Percentiles rank a stretch among this genome's conserved stretches.
Conservation (phyloP, 2,888 invertebrate species). For the Thysanoteuthis rhombus region DNA sequence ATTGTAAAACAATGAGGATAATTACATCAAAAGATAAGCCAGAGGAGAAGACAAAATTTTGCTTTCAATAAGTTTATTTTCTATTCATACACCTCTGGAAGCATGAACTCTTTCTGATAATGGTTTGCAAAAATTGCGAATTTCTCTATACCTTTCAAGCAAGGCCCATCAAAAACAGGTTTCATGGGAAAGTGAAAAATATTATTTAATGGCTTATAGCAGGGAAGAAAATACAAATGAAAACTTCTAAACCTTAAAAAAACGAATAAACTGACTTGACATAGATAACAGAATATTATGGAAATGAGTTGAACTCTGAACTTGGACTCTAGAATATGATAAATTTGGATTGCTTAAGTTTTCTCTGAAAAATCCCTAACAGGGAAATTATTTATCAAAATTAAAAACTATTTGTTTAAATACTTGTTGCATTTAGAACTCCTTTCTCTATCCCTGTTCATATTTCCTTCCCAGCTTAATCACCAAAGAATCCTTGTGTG, state of each 20-base stretch:
- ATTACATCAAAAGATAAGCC: background rate
- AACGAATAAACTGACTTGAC: background rate
- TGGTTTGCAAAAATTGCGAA: background rate
- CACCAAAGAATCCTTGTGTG: background rate
- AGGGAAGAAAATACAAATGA: background rate
- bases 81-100: background rate
- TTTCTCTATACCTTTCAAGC: background rate
- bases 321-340: background rate
- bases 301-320: background rate
- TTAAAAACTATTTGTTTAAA: background rate
- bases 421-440: background rate
- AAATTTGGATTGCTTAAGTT: background rate
- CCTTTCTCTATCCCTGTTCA: background rate
- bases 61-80: background rate
- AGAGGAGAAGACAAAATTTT: background rate
- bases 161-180: background rate
- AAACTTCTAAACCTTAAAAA: background rate
- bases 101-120: background rate
- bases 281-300: no score
- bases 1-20: background rate
- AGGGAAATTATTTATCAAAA: background rate
- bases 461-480: constrained; percentile 12
- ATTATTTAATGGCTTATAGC: background rate
- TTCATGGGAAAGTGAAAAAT: background rate
- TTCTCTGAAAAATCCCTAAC: background rate